phyloP scores from a whole-genome alignment of 2,888 invertebrate genomes.

The Agrochola circellaris region DNA sequence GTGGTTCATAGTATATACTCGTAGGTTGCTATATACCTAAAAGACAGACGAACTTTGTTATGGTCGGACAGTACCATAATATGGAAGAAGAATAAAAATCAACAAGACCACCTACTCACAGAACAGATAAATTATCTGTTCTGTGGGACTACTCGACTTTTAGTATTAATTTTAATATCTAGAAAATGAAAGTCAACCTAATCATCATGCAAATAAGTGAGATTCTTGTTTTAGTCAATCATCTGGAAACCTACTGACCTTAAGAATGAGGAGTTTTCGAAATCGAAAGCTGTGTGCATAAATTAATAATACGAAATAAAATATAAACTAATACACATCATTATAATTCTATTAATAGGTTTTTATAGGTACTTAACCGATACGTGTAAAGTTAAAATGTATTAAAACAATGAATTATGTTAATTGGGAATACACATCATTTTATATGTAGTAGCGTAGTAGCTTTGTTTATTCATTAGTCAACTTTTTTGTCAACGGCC shows the following conservation, averaged over 20 bases:
- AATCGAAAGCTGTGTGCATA: conserved; percentile 56
- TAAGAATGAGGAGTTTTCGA: conserved; percentile 37
- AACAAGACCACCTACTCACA: not conserved
- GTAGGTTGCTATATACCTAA: too few relatives aligned
- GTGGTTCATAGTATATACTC: too few relatives aligned
- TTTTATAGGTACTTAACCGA: not conserved
- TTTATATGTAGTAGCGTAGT: conserved; percentile 56
- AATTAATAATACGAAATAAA: conserved; percentile 24
- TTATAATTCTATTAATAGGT: conserved; percentile 9
- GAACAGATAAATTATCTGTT: too few relatives aligned
- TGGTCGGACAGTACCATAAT: too few relatives aligned
- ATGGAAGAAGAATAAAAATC: conserved; percentile 2
- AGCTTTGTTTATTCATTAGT: conserved; percentile 68
- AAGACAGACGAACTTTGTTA: not conserved
- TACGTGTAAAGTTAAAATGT: conserved; percentile 22
- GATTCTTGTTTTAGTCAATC: conserved; percentile 55
- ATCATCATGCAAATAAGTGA: conserved; percentile 64
- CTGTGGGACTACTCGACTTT: not conserved
- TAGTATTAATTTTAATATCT: conserved; percentile 1
- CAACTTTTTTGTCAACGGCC: conserved; percentile 81
- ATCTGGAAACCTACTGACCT: conserved; percentile 63
- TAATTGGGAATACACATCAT: conserved; percentile 41
- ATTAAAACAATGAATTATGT: conserved; percentile 24
- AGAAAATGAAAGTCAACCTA: conserved; percentile 68
- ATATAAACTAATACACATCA: not conserved